These are phyloP conservation scores for Origma solitaria DNA, from an alignment of 2,113 vertebrate genomes.

Conservation along the genomic window DNA sequence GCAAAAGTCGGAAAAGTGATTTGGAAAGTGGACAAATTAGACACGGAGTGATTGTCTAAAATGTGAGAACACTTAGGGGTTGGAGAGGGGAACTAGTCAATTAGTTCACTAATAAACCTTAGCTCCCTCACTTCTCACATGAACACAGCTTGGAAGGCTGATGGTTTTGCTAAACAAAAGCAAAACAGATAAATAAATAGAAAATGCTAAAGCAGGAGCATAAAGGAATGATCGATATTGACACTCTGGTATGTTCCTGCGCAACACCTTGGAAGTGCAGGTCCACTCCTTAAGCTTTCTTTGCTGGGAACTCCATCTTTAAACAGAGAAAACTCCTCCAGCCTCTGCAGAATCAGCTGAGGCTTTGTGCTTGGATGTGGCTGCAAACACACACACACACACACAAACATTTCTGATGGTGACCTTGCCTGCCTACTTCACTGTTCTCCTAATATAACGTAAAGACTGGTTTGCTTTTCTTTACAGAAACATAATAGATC, in stretches of 20 bases:
- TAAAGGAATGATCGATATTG: neutral
- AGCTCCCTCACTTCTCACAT: accelerated
- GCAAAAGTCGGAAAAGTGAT: conserved; percentile 60
- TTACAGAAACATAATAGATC: neutral
- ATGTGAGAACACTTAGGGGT: neutral
- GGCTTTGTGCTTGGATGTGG: neutral
- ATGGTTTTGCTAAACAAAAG: neutral
- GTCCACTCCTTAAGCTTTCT: neutral
- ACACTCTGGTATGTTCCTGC: neutral
- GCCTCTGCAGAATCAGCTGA: neutral
- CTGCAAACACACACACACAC: neutral
- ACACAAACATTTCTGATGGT: neutral
- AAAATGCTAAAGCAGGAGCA: neutral
- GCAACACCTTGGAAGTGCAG: neutral
- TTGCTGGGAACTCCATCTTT: neutral
- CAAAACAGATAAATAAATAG: neutral
- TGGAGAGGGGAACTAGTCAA: neutral
- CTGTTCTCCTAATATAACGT: neutral
- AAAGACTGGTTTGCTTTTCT: neutral
- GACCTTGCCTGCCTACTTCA: neutral
- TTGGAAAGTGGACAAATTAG: conserved; percentile 68
- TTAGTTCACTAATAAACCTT: neutral
- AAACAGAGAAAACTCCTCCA: neutral
- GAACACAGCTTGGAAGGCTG: neutral
- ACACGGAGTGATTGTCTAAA: neutral